Conservation (phyloP, 2,113 vertebrate species). For the Chloebia gouldiae region DNA sequence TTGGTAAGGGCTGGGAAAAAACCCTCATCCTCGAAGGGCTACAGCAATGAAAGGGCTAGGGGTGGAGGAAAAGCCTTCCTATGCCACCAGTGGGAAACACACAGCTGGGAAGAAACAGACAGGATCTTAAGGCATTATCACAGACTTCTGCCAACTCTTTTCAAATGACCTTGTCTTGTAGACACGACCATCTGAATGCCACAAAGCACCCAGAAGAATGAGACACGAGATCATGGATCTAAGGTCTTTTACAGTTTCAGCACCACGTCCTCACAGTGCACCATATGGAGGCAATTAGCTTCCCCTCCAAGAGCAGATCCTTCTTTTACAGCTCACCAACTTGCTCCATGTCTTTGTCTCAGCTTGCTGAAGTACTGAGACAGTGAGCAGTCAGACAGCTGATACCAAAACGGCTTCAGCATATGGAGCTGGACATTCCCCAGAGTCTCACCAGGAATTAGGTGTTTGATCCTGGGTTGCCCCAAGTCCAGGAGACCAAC, state of each 20-base stretch:
- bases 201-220: background rate
- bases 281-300: background rate
- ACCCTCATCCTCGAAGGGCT: background rate
- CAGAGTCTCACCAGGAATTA: background rate
- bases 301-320: background rate
- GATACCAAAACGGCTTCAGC: background rate
- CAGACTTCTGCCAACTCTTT: background rate
- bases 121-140: background rate
- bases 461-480: background rate
- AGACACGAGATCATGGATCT: background rate
- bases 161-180: background rate
- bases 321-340: background rate
- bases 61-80: background rate
- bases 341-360: background rate
- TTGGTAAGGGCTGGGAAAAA: background rate
- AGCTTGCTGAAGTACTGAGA: background rate
- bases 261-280: background rate
- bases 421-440: background rate
- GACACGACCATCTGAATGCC: background rate
- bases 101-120: background rate
- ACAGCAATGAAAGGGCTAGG: background rate
- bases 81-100: background rate
- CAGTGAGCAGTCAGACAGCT: fast-evolving
- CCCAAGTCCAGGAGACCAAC: background rate
- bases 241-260: background rate